phyloP scores from a whole-genome alignment of 2,113 vertebrate genomes.

The Microtus montanus region DNA sequence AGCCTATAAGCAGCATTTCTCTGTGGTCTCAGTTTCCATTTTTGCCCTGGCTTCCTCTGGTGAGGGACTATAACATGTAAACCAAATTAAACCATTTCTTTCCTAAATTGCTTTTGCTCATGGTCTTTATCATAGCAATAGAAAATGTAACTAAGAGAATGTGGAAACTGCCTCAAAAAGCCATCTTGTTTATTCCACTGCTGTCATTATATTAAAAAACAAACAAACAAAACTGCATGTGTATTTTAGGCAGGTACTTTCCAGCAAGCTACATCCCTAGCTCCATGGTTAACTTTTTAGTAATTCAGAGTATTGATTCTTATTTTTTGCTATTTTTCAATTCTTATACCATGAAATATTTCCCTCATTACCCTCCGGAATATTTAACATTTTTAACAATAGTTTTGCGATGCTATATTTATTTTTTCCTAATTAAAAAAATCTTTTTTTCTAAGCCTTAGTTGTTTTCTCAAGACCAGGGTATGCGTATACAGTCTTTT shows the following conservation, averaged over 20 bases:
- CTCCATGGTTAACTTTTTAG: background rate
- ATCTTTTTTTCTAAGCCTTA: background rate
- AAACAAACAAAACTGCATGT: background rate
- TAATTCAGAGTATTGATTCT: constrained; percentile 36
- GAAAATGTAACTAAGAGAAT: background rate
- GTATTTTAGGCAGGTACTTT: background rate
- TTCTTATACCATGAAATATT: constrained; percentile 48
- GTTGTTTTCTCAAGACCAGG: constrained; percentile 3
- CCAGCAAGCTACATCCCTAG: background rate
- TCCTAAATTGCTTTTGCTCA: background rate
- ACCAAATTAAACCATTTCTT: background rate
- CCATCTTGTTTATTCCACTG: constrained; percentile 25
- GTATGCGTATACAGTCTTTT: background rate
- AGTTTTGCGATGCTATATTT: constrained; percentile 26
- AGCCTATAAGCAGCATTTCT: background rate
- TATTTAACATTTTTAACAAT: constrained; percentile 31
- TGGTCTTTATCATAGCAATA: background rate
- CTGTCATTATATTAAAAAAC: background rate
- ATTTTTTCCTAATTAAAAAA: constrained; percentile 34
- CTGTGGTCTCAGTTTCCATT: background rate
- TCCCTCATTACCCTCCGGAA: constrained; percentile 8
- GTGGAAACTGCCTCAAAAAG: constrained; percentile 1
- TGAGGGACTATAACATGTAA: background rate
- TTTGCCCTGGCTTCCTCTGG: background rate
- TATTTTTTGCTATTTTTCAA: constrained; percentile 33